Base-by-base conservation (phyloP, 2,113 vertebrate species). In the Axis porcinus region DNA sequence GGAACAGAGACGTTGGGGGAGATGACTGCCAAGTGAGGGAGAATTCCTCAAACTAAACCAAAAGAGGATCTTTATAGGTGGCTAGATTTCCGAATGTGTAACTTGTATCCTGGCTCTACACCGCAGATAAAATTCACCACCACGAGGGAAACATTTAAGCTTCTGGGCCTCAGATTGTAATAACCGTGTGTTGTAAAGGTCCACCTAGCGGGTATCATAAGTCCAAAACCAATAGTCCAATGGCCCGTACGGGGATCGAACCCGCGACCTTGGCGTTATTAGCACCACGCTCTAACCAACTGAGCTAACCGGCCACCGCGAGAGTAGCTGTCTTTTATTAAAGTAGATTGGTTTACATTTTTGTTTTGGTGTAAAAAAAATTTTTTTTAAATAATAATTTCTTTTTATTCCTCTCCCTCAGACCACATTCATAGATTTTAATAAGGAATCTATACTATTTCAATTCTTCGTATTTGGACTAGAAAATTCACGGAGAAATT, bases 151-250 rank as follows among this genome's bases (percentile, higher is more conserved):
- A 47, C 0, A 17, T 52, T 0, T 16, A 19, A 36, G 5, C 1
- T 78, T 60, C 2, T 1, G 7, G 7, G 67, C 30, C 23, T 19
- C 10, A 2, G 43, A 10, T 36, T 27, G 3, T 3, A 21, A 7
- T 6, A 16, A 4, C 30, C 7, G 2, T 11, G 47, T 1, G 6
- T 13, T 11, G 13, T 57, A 25, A 19, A 13, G 12, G 45, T 0
- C 1, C 25, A 21, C 4, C 3, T 3, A 1, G 2, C 4, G 0
- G 0, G 33, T 5, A 40, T 7, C 16, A 0, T 11, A 33, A 5
- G 0, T 5, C 27, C 33, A 10, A 27, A 74, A 12, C 0, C 0
- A 0, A 0, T 0, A 1, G 12, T 13, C 12, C 47, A 50, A 0
- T 88, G 97, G 94, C 93, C 96, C 84, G 84, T 96, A 96, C 64